Base-by-base conservation (phyloP, 2,797 vertebrate genomes). In the Cichlasoma orientale region DNA sequence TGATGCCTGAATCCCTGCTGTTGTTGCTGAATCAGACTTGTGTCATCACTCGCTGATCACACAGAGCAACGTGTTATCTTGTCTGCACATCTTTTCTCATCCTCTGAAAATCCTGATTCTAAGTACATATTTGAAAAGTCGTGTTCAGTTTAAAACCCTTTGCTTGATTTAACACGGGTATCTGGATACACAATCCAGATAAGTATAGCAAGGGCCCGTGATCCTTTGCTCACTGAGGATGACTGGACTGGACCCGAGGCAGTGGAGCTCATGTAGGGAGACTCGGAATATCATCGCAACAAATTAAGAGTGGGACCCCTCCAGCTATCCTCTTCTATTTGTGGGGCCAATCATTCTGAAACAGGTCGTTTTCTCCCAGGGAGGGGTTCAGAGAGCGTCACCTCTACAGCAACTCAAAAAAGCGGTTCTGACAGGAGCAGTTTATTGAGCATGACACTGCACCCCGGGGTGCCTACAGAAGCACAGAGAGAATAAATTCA, bases 391-490 rank as follows among this genome's bases (percentile, higher is more conserved):
- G 25, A 69, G 75, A 78, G 75, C 63, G 4, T 57, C 56, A 57
- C 74, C 86, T 80, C 77, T 7, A 47, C 38, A 86, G 56, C 59
- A 12, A 81, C 77, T 77, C 80, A 50, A 79, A 75, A 83, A 91
- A 90, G 79, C 84, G 82, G 44, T 78, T 85, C 80, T 83, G 89
- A 89, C 84, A 84, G 82, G 66, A 85, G 79, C 57, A 78, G 70
- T 89, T 92, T 91, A 91, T 87, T 79, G 88, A 84, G 80, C 75
- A 23, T 86, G 88, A 88, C 86, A 80, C 80, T 54, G 85, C 79
- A 80, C 56, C 84, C 80, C 57, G 56, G 55, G 76, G 71, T 66
- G 78, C 38, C 69, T 84, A 61, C 44, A 78, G 68, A 55, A 77
- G 70, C 61, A 83, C 73, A 63, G n/a, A 63, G 44, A 77, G 56